Base-by-base conservation (phyloP, 2,888 invertebrate species). In the Caenorhabditis sp. region DNA sequence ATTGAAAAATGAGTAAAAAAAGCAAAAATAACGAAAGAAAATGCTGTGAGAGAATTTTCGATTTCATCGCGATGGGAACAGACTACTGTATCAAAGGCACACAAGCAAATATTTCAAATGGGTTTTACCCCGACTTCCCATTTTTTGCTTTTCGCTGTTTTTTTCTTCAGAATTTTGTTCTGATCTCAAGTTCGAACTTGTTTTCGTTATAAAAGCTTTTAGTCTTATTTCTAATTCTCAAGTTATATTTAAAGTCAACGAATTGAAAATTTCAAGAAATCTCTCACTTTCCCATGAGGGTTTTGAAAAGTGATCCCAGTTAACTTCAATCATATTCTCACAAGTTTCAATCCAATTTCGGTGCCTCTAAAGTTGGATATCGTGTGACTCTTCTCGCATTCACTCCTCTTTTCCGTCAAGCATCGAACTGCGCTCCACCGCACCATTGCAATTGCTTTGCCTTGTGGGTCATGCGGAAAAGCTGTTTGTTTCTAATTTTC, bases 61-160 rank as follows among this genome's bases (percentile, higher is more conserved):
- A 38, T 35, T 8, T 35, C 16, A 5, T 14, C n/a, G 3, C 47
- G 19, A 19, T 47, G 47, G 1, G 0, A 47, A 47, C n/a, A 26
- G 12, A n/a, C 1, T 66, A 66, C 66, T 49, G 66, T 69, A 41
- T 24, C 22, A 44, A 70, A 58, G 70, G 70, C 28, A 31, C 70
- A 58, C 58, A 10, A 7, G 12, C 0, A 14, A 8, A n/a, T 22
- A n/a, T 28, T 22, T 1, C 31, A 3, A 16, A 2, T 7, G 35
- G 44, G 72, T 59, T 35, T 63, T 35, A 22, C 51, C 28, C 38
- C 63, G 73, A 61, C 5, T 14, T 54, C 2, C 26, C 14, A 19
- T 54, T 54, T 24, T 26, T 24, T 24, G 26, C 14, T 54, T 66
- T 66, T 49, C 31, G 22, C 8, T 19, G 4, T n/a, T 66, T 49